These are phyloP conservation scores for Jordanella pulchra DNA, from an alignment of 2,797 vertebrate species.

Conservation along the genomic window DNA sequence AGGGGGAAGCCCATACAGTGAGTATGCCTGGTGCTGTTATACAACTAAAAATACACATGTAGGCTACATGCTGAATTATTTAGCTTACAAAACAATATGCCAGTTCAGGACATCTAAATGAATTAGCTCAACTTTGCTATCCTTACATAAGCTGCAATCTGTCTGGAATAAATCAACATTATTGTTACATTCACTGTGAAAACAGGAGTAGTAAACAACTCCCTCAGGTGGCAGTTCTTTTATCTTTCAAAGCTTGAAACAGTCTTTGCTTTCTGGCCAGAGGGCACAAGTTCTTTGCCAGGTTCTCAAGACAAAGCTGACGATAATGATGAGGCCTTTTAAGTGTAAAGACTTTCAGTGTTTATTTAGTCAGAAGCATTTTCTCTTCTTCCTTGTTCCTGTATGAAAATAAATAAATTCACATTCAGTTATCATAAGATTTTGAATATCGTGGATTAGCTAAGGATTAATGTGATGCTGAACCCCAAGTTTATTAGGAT, in stretches of 20 bases:
- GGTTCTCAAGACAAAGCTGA: slow-evolving; percentile 26
- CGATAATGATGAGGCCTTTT: slow-evolving; percentile 31
- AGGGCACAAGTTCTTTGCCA: slow-evolving; percentile 28
- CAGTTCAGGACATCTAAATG: slow-evolving; percentile 2
- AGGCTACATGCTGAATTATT: neutral
- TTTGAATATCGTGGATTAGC: neutral
- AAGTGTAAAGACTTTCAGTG: slow-evolving; percentile 8
- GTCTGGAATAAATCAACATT: slow-evolving; percentile 15
- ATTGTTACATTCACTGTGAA: neutral
- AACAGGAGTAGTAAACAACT: slow-evolving; percentile 26
- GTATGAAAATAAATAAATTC: neutral
- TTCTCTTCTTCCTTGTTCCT: slow-evolving; percentile 2
- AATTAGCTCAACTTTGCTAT: neutral
- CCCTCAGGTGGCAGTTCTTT: slow-evolving; percentile 31
- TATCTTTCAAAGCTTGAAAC: slow-evolving; percentile 38
- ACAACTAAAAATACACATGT: neutral
- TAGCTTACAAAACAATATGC: neutral
- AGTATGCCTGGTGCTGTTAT: slow-evolving; percentile 60
- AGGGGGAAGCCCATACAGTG: slow-evolving; percentile 91
- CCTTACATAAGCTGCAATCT: slow-evolving; percentile 16
- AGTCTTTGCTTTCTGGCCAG: slow-evolving; percentile 22
- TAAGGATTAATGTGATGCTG: neutral
- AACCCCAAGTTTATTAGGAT: neutral
- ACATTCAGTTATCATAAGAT: neutral
- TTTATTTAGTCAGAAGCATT: slow-evolving; percentile 2